A percentile compares a stretch with the other conserved stretches of the same genome.
Conservation (phyloP, 2,113 vertebrate genomes). For the Cyanoderma ruficeps region DNA sequence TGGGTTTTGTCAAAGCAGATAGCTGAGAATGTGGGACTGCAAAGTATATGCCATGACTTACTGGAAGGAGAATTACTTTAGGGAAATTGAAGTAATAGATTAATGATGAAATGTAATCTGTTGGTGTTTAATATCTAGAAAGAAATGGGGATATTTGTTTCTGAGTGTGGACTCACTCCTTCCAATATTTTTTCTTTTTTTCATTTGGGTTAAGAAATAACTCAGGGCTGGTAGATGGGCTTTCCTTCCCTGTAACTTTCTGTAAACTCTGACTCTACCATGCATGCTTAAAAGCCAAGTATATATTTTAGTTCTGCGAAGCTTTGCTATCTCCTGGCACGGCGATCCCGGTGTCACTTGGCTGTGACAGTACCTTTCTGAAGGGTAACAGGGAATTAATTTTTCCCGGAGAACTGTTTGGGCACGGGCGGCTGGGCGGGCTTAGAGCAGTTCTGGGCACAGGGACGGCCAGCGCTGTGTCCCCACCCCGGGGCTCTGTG, state of each 20-base stretch:
- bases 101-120: background rate
- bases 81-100: background rate
- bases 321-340: accelerated
- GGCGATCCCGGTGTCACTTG: accelerated
- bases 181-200: background rate
- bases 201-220: background rate
- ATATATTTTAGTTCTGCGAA: accelerated
- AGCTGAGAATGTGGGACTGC: background rate
- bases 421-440: background rate
- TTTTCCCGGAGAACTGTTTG: accelerated
- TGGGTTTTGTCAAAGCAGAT: background rate
- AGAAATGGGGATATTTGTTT: background rate
- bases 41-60: background rate
- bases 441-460: accelerated
- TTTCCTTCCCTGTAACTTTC: background rate
- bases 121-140: background rate
- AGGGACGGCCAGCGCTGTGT: background rate
- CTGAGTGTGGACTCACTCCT: background rate
- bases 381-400: accelerated
- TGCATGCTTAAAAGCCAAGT: background rate
- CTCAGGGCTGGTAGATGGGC: accelerated
- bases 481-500: background rate
- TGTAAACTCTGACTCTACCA: background rate
- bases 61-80: background rate
- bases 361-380: accelerated